Evolutionary conservation across 1,140 invertebrate genomes (phyloP).

Genomic region (Hylaeus anthracinus): DNA sequence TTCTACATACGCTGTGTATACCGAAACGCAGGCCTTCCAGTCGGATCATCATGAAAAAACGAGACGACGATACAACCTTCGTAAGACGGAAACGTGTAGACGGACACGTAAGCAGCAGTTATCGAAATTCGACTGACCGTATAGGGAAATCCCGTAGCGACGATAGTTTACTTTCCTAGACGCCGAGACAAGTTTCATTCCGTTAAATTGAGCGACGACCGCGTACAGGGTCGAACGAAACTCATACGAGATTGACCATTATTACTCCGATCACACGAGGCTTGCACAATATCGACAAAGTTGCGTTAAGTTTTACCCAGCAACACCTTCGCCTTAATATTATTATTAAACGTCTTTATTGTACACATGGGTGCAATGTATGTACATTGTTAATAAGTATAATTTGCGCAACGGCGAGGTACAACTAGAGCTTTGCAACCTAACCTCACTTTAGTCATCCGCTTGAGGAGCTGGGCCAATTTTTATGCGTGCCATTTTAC

Average conservation of each 20-base stretch:
- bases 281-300: conserved; percentile 40
- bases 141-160: not conserved
- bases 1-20: not conserved
- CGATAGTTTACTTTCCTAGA: not conserved
- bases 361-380: too few species aligned
- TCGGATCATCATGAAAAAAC: not conserved
- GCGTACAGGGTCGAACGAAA: conserved; percentile 1
- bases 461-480: too few species aligned
- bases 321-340: not conserved
- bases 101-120: not conserved
- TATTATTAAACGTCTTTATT: too few species aligned
- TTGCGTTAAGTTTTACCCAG: conserved; percentile 14
- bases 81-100: not conserved
- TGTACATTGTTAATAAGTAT: too few species aligned
- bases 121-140: not conserved
- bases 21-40: not conserved
- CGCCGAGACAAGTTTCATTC: conserved; percentile 19
- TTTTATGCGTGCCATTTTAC: too few species aligned
- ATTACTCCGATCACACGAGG: conserved; percentile 22
- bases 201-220: not conserved
- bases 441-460: too few species aligned
- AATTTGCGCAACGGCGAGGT: too few species aligned
- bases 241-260: conserved; percentile 9
- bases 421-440: too few species aligned
- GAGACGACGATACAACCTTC: not conserved